phyloP scores from a whole-genome alignment of 2,797 vertebrate genomes.

The Labroides dimidiatus region DNA sequence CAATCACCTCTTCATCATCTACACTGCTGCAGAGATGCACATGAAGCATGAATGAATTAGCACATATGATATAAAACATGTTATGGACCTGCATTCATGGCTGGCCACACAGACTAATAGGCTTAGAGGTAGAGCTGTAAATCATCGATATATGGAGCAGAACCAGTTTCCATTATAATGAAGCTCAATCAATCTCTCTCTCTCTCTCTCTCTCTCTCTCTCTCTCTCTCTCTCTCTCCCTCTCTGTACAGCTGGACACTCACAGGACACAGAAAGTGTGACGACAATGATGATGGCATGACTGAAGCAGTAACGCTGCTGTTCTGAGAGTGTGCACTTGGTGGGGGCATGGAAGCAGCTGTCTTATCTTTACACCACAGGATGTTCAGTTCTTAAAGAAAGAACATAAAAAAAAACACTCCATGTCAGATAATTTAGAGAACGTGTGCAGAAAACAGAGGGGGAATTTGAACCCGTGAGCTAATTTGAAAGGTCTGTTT shows the following conservation, averaged over 20 bases:
- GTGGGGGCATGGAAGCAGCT: slow-evolving; percentile 19
- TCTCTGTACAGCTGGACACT: slow-evolving; percentile 24
- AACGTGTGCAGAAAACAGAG: slow-evolving; percentile 1
- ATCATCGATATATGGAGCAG: slow-evolving; percentile 50
- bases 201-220: slow-evolving; percentile 15
- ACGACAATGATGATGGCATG: slow-evolving; percentile 12
- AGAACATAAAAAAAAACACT: slow-evolving; percentile 45
- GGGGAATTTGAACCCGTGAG: background rate
- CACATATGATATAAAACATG: slow-evolving; percentile 42
- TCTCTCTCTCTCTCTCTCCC: slow-evolving; percentile 15
- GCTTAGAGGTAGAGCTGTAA: slow-evolving; percentile 52
- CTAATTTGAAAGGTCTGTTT: slow-evolving; percentile 1
- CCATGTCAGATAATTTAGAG: slow-evolving; percentile 8
- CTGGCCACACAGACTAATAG: slow-evolving; percentile 49
- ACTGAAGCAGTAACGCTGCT: slow-evolving; percentile 18
- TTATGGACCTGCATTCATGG: slow-evolving; percentile 45
- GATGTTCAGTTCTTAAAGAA: slow-evolving; percentile 20
- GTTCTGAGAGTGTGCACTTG: slow-evolving; percentile 18
- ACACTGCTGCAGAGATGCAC: slow-evolving; percentile 24
- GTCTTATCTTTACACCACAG: slow-evolving; percentile 56
- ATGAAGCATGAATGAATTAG: slow-evolving; percentile 33
- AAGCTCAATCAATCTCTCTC: slow-evolving; percentile 36
- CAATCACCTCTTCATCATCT: slow-evolving; percentile 54
- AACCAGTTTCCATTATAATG: slow-evolving; percentile 51
- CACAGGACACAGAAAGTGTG: slow-evolving; percentile 37